Base-by-base conservation (phyloP, 37 sponge, comb jelly and placozoan genomes). In the Geodia barretti region DNA sequence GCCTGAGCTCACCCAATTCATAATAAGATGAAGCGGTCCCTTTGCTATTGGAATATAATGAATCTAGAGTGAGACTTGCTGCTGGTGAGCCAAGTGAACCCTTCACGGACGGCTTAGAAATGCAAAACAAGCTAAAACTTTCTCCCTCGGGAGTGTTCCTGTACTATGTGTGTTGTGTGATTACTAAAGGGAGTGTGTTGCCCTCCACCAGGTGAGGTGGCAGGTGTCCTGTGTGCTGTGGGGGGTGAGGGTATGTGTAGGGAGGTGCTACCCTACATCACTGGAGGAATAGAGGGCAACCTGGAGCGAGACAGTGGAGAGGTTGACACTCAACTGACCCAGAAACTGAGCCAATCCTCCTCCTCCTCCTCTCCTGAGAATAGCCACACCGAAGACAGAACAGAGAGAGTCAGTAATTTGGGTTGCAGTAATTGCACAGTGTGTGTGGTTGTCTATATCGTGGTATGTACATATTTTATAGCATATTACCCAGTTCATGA, bases 141-240 rank as follows among this genome's bases (percentile, higher is more conserved):
- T 66, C 11, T 28, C 14, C 75, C 43, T 35, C 33, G n/a, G n/a
- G n/a, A n/a, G n/a, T n/a, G n/a, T n/a, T n/a, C n/a, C n/a, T n/a
- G n/a, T n/a, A n/a, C n/a, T n/a, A n/a, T n/a, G n/a, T n/a, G n/a
- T n/a, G n/a, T n/a, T n/a, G n/a, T n/a, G n/a, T n/a, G n/a, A n/a
- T n/a, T n/a, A n/a, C n/a, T n/a, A n/a, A n/a, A n/a, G n/a, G n/a
- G n/a, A n/a, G n/a, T n/a, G n/a, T n/a, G n/a, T n/a, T n/a, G n/a
- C n/a, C 62, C 62, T 60, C 35, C 69, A 47, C 54, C 62, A 91
- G 92, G 92, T 34, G 95, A 94, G n/a, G 69, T 91, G 0, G 21
- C 81, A 5, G 95, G 95, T n/a, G 38, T 43, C n/a, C 62, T 94
- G 19, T 94, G 23, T 24, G n/a, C n/a, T 60, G 86, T 86, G 91